Percentiles rank a stretch among this genome's conserved stretches.
phyloP scores from a whole-genome alignment of 2,888 invertebrate species.

The Leptinotarsa tumamoca region DNA sequence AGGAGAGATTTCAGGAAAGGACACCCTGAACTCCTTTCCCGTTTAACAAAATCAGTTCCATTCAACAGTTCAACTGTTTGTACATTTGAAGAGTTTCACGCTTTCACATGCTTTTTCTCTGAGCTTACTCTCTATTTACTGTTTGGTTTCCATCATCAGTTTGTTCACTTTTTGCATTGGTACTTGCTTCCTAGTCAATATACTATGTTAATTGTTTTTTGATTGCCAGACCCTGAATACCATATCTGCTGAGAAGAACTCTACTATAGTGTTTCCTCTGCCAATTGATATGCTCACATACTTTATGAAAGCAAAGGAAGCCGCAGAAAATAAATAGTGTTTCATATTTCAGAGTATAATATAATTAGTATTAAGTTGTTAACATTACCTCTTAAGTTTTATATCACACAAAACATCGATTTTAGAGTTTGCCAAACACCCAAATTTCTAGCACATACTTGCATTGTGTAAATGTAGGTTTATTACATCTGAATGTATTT shows the following conservation, averaged over 20 bases:
- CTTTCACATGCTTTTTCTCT: conserved; percentile 2
- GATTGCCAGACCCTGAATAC: conserved; percentile 88
- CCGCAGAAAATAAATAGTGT: conserved; percentile 6
- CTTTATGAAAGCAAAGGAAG: conserved; percentile 75
- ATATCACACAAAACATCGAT: conserved; percentile 9
- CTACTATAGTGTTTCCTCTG: conserved; percentile 95
- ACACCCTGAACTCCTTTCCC: no score
- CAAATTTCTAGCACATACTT: conserved; percentile 25
- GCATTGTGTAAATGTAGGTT: conserved; percentile 23
- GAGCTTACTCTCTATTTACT: neutral
- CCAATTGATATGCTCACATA: conserved; percentile 84
- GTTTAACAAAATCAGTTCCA: no score
- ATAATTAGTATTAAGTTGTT: neutral
- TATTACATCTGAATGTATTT: conserved; percentile 38
- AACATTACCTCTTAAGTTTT: neutral
- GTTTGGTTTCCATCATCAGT: neutral
- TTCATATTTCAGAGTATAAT: neutral
- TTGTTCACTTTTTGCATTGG: conserved; percentile 6
- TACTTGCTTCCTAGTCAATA: neutral
- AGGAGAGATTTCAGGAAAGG: no score
- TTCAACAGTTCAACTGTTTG: neutral
- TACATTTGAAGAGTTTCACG: neutral
- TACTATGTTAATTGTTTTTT: conserved; percentile 17
- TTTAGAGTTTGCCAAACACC: conserved; percentile 15
- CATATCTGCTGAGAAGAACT: conserved; percentile 98